Evolutionary conservation across 2,113 vertebrate genomes (phyloP).

Genomic region (Odontesthes bonariensis): DNA sequence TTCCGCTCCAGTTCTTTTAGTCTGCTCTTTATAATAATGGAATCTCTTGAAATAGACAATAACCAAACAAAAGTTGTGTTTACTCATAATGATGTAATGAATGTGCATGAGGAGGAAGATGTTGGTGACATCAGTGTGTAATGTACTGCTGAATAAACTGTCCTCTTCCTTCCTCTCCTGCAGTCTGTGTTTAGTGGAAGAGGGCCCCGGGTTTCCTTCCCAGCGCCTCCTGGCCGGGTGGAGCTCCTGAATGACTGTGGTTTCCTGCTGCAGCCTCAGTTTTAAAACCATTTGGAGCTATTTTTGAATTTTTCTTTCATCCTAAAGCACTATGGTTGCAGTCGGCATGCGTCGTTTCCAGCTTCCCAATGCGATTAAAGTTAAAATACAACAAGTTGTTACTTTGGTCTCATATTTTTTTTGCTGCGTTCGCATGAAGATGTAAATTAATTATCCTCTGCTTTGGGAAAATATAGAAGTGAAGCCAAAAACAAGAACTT

Average conservation of each 20-base stretch:
- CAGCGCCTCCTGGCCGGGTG: constrained; percentile 45
- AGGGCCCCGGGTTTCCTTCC: constrained; percentile 58
- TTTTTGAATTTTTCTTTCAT: constrained; percentile 42
- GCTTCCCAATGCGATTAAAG: no score
- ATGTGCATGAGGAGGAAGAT: constrained; percentile 26
- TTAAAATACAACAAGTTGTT: no score
- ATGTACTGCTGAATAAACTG: constrained; percentile 49
- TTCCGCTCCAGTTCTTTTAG: background rate
- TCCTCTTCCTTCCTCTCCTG: constrained; percentile 47
- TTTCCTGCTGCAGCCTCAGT: constrained; percentile 58
- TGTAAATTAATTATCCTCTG: no score
- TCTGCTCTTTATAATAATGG: no score
- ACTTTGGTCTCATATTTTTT: no score
- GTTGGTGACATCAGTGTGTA: constrained; percentile 30
- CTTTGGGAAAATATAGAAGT: no score
- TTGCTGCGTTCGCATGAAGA: no score
- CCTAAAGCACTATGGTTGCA: background rate
- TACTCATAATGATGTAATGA: background rate
- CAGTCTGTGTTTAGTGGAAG: constrained; percentile 37
- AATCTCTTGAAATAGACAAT: no score
- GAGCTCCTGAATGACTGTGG: constrained; percentile 51
- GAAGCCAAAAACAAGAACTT: no score
- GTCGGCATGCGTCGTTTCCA: background rate
- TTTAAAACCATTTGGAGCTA: constrained; percentile 25
- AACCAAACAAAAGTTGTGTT: no score